Base-by-base conservation (phyloP, 2,888 invertebrate genomes). In the Nezara viridula region DNA sequence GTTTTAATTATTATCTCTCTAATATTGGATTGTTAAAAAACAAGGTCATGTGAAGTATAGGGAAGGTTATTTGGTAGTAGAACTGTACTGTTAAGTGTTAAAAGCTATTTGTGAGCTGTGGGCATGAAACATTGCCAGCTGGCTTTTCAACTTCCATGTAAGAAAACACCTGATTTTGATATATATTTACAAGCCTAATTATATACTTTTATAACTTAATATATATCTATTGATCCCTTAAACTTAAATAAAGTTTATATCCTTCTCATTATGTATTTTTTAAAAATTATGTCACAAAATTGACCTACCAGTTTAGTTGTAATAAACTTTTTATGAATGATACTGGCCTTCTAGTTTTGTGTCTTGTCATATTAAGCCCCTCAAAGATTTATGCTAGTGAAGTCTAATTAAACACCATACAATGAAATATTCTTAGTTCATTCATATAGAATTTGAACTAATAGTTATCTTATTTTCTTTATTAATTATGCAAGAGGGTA, bases 91-190 rank as follows among this genome's bases (percentile, higher is more conserved):
- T 89, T 89, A 47, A 86, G 66, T 81, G 37, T 86, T 90, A 60
- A n/a, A 52, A 88, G 90, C 90, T 90, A 90, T 90, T 90, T 90
- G 90, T 90, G 90, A 87, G 50, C 88, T 49, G 85, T 44, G 66
- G 52, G 86, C 85, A 90, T 90, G 90, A 90, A 88, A 86, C 86
- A 50, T 81, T 90, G 90, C 90, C 90, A 90, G 90, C 90, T 90
- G 90, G 90, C 90, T 88, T 86, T 85, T 85, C 81, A 44, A 37
- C 86, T 89, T 86, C 49, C 86, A 89, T 60, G 52, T 60, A 86
- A 24, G 66, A 86, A 86, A 89, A 86, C 37, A 86, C 50, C 50
- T 49, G 37, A 89, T 50, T 86, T 86, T 89, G 32, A 44, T 66
- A 89, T 86, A n/a, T 66, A 49, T 66, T 66, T 66, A 50, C 77